Base-by-base conservation (phyloP, 2,797 vertebrate genomes). In the Mionectes olivaceus region DNA sequence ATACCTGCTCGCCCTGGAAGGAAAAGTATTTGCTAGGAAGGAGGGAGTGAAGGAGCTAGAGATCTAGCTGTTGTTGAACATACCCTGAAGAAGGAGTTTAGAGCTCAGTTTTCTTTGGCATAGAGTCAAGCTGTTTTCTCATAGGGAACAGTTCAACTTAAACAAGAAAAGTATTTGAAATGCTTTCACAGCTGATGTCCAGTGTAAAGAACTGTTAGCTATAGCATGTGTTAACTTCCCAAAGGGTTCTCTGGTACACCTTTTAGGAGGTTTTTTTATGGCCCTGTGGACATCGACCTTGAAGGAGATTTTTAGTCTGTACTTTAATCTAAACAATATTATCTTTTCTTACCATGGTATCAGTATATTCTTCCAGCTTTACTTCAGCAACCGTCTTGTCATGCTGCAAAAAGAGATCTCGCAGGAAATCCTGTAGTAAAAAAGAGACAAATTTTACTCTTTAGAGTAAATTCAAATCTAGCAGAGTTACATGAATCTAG, bases 291-390 rank as follows among this genome's bases (percentile, higher is more conserved):
- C 27, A 27, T 13, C 19, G 28, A 78, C 7, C 8, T 13, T 18
- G 21, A 70, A 28, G 39, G 14, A 70, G 13, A 30, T 37, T 81
- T 60, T 68, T 46, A 87, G 78, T 19, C 39, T 71, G 14, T n/a
- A 50, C 17, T 82, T 19, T 67, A 73, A 81, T 33, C 15, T 61
- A 61, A 39, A 35, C 7, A 52, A 32, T 19, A 56, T 12, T 33
- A 4, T 44, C 12, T 89, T 84, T 70, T 64, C 93, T 96, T 98
- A 99, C 99, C 99, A 99, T 99, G 53, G 98, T 95, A 81, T 99
- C 98, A 3, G 99, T 99, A 87, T 99, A 99, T 75, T 99, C 98
- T 55, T 99, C 98, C 98, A 99, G 97, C 75, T 99, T 99, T 41
- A 92, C 97, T 43, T 98, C 95, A 19, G 99, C 65, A 75, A 99